A percentile compares a stretch with the other conserved stretches of the same genome.
phyloP scores from a whole-genome alignment of 2,888 invertebrate genomes.

The Acronicta psi region DNA sequence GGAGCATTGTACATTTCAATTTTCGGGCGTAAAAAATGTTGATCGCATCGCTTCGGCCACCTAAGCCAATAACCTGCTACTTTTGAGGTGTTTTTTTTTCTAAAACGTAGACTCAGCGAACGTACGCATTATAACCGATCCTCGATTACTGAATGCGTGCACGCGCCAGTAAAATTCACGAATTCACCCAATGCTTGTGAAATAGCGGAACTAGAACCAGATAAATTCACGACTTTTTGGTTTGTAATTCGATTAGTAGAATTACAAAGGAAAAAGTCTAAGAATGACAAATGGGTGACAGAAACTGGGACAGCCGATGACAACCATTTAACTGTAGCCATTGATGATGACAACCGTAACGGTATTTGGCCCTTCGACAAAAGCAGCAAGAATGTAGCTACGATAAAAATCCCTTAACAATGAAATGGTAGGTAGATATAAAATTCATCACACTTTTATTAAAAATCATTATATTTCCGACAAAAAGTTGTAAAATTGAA shows the following conservation, averaged over 20 bases:
- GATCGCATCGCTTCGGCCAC: too few relatives aligned
- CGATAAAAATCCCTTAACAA: too few relatives aligned
- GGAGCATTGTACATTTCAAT: too few relatives aligned
- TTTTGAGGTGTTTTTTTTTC: neutral
- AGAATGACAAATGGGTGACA: slow-evolving; percentile 58
- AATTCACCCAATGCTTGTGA: slow-evolving; percentile 64
- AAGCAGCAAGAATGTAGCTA: slow-evolving; percentile 10
- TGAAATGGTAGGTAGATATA: slow-evolving; percentile 4
- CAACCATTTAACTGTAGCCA: slow-evolving; percentile 28
- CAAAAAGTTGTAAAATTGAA: neutral
- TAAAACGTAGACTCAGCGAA: slow-evolving; percentile 2
- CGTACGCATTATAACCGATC: slow-evolving; percentile 24
- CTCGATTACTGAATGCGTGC: slow-evolving; percentile 57
- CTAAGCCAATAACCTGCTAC: neutral
- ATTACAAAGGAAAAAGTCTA: slow-evolving; percentile 63
- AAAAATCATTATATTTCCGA: slow-evolving; percentile 26
- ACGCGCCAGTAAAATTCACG: slow-evolving; percentile 59
- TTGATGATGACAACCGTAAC: slow-evolving; percentile 35
- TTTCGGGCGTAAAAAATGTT: too few relatives aligned
- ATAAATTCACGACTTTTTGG: slow-evolving; percentile 58
- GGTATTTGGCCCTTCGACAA: slow-evolving; percentile 24
- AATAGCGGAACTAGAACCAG: slow-evolving; percentile 60
- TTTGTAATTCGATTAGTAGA: slow-evolving; percentile 71
- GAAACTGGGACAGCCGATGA: slow-evolving; percentile 35
- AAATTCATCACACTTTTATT: slow-evolving; percentile 23